A percentile compares a stretch with the other conserved stretches of the same genome.
Conservation (phyloP, 2,113 vertebrate species). For the Oxygymnocypris stewartii region DNA sequence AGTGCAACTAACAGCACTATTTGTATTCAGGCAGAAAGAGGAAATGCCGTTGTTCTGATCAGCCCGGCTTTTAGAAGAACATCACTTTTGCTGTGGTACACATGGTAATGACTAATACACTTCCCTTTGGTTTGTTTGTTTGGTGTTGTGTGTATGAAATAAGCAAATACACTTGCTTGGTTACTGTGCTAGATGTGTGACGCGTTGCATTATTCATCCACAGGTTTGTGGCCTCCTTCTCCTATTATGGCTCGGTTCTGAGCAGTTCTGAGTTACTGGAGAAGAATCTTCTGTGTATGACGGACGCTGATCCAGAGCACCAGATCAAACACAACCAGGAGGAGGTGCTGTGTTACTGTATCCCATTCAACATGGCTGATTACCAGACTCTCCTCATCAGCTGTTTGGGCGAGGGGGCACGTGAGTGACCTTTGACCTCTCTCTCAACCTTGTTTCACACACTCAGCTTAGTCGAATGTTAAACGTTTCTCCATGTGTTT, state of each 20-base stretch:
- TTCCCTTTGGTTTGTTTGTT: neutral
- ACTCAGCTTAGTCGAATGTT: neutral
- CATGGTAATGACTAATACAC: conserved; percentile 80
- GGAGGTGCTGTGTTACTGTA: conserved; percentile 81
- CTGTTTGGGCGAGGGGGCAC: conserved; percentile 83
- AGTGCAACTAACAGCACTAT: neutral
- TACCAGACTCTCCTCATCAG: conserved; percentile 92
- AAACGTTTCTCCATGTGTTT: neutral
- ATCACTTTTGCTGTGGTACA: conserved; percentile 87
- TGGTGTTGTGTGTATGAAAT: neutral
- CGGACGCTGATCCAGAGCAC: conserved; percentile 28
- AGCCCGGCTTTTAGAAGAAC: conserved; percentile 81
- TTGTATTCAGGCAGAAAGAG: conserved; percentile 77
- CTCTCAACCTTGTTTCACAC: neutral
- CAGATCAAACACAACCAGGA: conserved; percentile 61
- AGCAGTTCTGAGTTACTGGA: conserved; percentile 89
- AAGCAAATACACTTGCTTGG: neutral
- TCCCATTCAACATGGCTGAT: conserved; percentile 75
- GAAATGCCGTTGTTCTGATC: conserved; percentile 82
- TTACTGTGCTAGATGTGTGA: neutral
- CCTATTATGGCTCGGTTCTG: conserved; percentile 90
- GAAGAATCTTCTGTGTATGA: conserved; percentile 82
- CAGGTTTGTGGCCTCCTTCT: conserved; percentile 92
- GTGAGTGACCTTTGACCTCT: conserved; percentile 68
- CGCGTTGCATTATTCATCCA: neutral